Conservation (phyloP, 2,113 vertebrate genomes). For the Neolamprologus modestus region DNA sequence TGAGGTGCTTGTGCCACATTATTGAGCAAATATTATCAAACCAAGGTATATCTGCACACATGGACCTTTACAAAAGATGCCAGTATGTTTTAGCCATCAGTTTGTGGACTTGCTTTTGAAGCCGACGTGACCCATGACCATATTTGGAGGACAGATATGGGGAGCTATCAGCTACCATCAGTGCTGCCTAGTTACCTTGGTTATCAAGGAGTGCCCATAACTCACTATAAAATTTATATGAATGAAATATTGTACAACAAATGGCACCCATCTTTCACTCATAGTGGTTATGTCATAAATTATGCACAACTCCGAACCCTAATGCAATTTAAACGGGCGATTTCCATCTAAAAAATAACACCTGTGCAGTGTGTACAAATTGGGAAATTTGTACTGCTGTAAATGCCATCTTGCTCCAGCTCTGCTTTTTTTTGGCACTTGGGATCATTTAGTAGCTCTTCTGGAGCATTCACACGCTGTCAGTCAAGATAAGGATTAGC, state of each 20-base stretch:
- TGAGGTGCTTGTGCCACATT: not conserved
- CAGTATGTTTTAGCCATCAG: not conserved
- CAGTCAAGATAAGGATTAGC: not conserved
- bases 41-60: not conserved
- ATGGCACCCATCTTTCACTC: not conserved
- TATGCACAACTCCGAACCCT: not conserved
- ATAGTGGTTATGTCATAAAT: not conserved
- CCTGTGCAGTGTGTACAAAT: not conserved
- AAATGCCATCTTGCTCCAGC: not conserved
- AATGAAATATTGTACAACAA: not conserved
- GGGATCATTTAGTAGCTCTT: not conserved
- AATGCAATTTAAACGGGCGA: fast-evolving
- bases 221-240: not conserved
- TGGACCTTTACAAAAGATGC: not conserved
- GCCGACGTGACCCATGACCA: fast-evolving
- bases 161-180: not conserved
- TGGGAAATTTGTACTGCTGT: not conserved
- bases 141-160: not conserved
- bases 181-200: not conserved
- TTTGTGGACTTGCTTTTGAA: not conserved
- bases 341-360: not conserved
- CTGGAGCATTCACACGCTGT: not conserved
- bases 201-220: not conserved
- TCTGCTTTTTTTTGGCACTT: not conserved
- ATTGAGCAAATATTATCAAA: not conserved